Evolutionary conservation across 2,888 invertebrate species (phyloP).

Genomic region (Spodoptera picta): DNA sequence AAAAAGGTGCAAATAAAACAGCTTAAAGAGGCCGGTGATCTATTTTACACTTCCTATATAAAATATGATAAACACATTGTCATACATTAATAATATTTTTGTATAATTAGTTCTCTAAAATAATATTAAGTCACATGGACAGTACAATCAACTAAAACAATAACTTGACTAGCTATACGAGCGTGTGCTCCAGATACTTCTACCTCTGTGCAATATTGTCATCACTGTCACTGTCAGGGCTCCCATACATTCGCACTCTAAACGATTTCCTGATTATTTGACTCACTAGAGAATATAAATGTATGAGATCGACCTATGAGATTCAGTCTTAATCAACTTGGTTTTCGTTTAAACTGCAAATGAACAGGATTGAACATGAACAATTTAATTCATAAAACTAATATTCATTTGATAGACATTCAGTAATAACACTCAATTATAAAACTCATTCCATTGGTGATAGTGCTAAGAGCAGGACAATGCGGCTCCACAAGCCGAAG

Average conservation of each 20-base stretch:
- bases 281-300: not conserved
- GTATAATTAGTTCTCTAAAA: conserved; percentile 64
- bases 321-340: conserved; percentile 1
- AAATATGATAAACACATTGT: conserved; percentile 73
- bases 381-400: too few species aligned
- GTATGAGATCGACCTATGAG: conserved; percentile 36
- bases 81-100: conserved; percentile 63
- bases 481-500: too few species aligned
- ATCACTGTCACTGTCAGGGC: conserved; percentile 14
- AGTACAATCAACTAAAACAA: conserved; percentile 59
- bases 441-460: too few species aligned
- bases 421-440: too few species aligned
- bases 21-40: conserved; percentile 65
- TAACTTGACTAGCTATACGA: conserved; percentile 75
- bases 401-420: too few species aligned
- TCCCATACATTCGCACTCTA: conserved; percentile 17
- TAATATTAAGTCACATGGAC: conserved; percentile 61
- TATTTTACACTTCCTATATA: conserved; percentile 76
- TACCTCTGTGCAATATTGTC: conserved; percentile 52
- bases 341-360: conserved; percentile 17
- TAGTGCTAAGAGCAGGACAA: too few species aligned
- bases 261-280: not conserved
- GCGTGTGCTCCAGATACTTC: conserved; percentile 36
- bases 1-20: conserved; percentile 49
- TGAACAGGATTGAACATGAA: conserved; percentile 17